Evolutionary conservation across 64 coral and sea anemone species (phyloP).

Genomic region (Catalaphyllia jardinei): DNA sequence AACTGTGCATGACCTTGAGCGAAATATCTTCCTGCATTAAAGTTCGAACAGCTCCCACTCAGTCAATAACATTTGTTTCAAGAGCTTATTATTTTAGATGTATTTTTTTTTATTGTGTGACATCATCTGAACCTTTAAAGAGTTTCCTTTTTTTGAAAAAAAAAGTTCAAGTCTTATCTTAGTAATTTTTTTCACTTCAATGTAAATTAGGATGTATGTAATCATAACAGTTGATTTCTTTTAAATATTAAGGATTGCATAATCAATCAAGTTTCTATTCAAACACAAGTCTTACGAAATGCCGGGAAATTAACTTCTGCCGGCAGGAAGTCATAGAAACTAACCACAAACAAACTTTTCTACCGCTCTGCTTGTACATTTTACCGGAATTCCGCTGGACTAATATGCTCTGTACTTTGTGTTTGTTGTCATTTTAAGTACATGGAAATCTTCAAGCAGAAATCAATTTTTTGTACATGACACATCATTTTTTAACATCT

Average conservation of each 20-base stretch:
- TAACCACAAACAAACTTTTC: neutral
- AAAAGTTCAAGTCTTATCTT: too few relatives aligned
- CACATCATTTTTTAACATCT: neutral
- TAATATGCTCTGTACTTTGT: neutral
- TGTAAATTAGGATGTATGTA: too few relatives aligned
- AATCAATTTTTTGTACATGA: too few relatives aligned
- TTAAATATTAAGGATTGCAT: neutral
- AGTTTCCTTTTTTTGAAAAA: too few relatives aligned
- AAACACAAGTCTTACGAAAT: neutral
- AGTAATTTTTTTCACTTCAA: too few relatives aligned
- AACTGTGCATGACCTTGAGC: too few relatives aligned
- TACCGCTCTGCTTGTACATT: neutral
- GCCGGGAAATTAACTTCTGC: neutral
- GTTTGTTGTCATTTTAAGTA: neutral
- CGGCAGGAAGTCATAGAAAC: conserved; percentile 1
- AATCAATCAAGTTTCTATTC: neutral
- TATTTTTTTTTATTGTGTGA: too few relatives aligned
- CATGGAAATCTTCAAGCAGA: neutral
- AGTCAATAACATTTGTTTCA: too few relatives aligned
- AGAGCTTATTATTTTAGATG: too few relatives aligned
- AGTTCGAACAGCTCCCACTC: too few relatives aligned
- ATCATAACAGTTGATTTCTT: neutral
- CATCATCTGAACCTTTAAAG: too few relatives aligned
- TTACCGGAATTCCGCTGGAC: conserved; percentile 9
- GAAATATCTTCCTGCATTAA: too few relatives aligned